phyloP scores from a whole-genome alignment of 1,140 invertebrate species.

The Zaprionus davidi region DNA sequence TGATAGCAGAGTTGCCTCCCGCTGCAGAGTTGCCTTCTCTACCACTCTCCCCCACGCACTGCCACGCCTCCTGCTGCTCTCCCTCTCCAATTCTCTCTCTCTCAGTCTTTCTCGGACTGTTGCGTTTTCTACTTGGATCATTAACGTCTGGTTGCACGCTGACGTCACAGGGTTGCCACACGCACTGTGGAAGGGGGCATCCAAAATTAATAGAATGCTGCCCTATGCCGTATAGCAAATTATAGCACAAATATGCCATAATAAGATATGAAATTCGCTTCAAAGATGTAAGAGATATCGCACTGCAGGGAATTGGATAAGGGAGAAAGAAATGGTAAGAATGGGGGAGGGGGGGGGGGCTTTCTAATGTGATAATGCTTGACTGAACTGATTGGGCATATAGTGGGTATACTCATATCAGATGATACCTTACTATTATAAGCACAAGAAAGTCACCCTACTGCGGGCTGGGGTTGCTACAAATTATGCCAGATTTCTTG shows the following conservation, averaged over 20 bases:
- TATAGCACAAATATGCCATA: slow-evolving; percentile 7
- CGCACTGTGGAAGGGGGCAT: background rate
- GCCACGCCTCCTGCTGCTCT: background rate
- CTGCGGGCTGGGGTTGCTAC: background rate
- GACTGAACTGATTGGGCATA: slow-evolving; percentile 6
- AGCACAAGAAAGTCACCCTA: background rate
- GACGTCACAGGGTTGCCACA: background rate
- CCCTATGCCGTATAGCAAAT: background rate
- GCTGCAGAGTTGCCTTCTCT: too few species aligned
- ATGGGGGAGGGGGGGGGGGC: background rate
- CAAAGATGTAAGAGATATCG: slow-evolving; percentile 6
- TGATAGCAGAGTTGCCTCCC: slow-evolving; percentile 50
- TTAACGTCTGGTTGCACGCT: slow-evolving; percentile 10
- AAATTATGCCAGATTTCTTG: background rate
- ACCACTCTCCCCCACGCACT: background rate
- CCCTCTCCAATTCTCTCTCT: background rate
- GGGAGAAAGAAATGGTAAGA: background rate
- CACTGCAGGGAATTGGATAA: slow-evolving; percentile 1
- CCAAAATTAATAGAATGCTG: slow-evolving; percentile 3
- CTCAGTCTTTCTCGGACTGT: slow-evolving; percentile 6
- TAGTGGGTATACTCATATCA: background rate
- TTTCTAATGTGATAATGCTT: slow-evolving; percentile 7
- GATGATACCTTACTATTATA: background rate
- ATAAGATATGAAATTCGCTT: slow-evolving; percentile 7
- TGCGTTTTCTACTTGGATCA: slow-evolving; percentile 5